Percentiles rank a stretch among this genome's conserved stretches.
These are phyloP conservation scores for Aphidius gifuensis DNA, from an alignment of 1,140 invertebrate genomes.

Conservation along the genomic window DNA sequence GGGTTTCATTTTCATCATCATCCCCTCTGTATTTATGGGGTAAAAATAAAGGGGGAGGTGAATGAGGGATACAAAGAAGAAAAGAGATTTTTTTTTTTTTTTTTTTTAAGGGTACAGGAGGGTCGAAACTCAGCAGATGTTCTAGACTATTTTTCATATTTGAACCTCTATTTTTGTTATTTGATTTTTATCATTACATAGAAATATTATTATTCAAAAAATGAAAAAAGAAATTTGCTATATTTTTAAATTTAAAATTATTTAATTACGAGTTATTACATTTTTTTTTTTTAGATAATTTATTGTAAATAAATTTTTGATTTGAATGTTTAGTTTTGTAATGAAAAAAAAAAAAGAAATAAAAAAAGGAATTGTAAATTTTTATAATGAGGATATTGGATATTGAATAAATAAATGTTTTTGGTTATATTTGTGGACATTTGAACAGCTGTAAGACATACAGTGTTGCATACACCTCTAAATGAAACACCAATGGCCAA, in stretches of 20 bases:
- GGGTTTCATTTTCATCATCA: slow-evolving; percentile 18
- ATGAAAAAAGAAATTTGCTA: no score
- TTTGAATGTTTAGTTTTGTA: no score
- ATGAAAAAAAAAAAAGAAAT: no score
- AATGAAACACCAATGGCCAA: slow-evolving; percentile 51
- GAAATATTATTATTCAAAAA: not conserved
- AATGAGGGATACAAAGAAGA: not conserved
- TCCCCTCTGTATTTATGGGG: not conserved
- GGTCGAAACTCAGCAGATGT: slow-evolving; percentile 9
- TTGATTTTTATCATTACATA: no score
- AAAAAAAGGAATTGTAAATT: no score
- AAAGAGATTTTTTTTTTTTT: not conserved
- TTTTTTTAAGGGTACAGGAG: not conserved
- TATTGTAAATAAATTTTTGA: no score
- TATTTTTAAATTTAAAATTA: no score
- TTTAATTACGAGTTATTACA: no score
- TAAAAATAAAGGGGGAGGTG: not conserved
- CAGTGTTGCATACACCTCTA: slow-evolving; percentile 42
- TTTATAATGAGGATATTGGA: no score
- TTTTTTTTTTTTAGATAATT: no score
- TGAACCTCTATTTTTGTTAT: no score
- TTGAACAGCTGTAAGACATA: slow-evolving; percentile 40
- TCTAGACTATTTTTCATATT: not conserved
- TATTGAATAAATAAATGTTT: no score
- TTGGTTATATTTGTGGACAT: slow-evolving; percentile 26